A percentile compares a stretch with the other conserved stretches of the same genome.
These are phyloP conservation scores for Clarias gariepinus DNA, from an alignment of 2,113 vertebrate species.

Conservation along the genomic window DNA sequence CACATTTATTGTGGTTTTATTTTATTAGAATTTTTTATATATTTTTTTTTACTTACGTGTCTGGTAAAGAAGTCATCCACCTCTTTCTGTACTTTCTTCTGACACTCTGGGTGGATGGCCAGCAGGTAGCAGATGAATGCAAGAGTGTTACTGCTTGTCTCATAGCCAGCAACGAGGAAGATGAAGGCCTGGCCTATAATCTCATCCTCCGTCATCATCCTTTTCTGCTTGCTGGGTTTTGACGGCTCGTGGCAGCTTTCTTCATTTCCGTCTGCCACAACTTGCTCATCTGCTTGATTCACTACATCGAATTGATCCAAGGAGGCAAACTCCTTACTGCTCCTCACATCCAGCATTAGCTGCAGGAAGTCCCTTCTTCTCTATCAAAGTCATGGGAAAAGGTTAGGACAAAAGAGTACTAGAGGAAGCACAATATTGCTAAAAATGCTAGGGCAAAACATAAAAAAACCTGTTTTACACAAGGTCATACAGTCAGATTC, in stretches of 20 bases:
- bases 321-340: constrained; percentile 53
- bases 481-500: neutral
- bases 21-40: neutral
- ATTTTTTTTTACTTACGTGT: constrained; percentile 76
- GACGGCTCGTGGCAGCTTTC: neutral
- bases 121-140: constrained; percentile 87
- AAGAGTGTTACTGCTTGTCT: constrained; percentile 84
- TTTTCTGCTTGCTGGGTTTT: constrained; percentile 56
- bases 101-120: constrained; percentile 83
- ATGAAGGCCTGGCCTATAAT: constrained; percentile 87
- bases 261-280: accelerated
- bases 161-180: constrained; percentile 89
- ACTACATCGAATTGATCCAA: constrained; percentile 68
- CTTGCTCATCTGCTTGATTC: constrained; percentile 53
- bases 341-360: constrained; percentile 81
- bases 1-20: neutral
- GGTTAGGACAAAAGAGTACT: neutral
- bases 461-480: too few relatives aligned
- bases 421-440: too few relatives aligned
- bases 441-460: neutral
- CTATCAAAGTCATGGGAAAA: constrained; percentile 62
- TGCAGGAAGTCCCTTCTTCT: constrained; percentile 91
- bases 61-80: constrained; percentile 79
- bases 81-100: constrained; percentile 80
- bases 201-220: constrained; percentile 82